Base-by-base conservation (phyloP, 2,888 invertebrate genomes). In the Spialia ferax region DNA sequence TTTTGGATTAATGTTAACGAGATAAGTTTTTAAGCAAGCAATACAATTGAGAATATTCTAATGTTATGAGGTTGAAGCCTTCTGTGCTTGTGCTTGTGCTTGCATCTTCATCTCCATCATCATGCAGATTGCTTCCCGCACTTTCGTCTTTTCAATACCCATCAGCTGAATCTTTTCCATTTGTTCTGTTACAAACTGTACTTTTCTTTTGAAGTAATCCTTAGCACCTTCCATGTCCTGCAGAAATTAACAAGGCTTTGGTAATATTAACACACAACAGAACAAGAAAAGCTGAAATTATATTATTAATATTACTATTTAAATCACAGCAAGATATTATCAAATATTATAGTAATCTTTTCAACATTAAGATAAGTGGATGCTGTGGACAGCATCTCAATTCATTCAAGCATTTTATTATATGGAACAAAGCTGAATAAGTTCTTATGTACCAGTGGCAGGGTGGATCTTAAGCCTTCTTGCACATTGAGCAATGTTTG, bases 141-240 rank as follows among this genome's bases (percentile, higher is more conserved):
- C 96, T 87, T 96, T 96, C 70, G 96, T 96, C 86, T 99, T 99
- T 82, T 99, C 98, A 62, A 96, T 90, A 2, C 97, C 96, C 71
- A 98, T 89, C 38, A 94, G 90, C 87, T 98, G 98, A 66, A 99
- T 96, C 92, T 98, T 98, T 82, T 98, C 98, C 95, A 99, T 98
- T 94, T 99, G 99, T 82, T 98, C 97, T 0, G 97, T 97, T 0
- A 99, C 96, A 93, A 97, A 99, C 72, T 97, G 96, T 0, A 97
- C 96, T 93, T 98, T 98, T 63, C 99, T 95, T 84, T 97, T 97
- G 84, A 99, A 99, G 82, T 99, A 99, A 79, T 98, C 97, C 85
- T 97, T 97, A 0, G 98, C 98, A 69, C 96, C 96, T 22, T 95
- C 66, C 11, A 66, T 66, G 45, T 66, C 66, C 66, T 66, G 60